Base-by-base conservation (phyloP, 2,797 vertebrate genomes). In the Sarcoramphus papa region DNA sequence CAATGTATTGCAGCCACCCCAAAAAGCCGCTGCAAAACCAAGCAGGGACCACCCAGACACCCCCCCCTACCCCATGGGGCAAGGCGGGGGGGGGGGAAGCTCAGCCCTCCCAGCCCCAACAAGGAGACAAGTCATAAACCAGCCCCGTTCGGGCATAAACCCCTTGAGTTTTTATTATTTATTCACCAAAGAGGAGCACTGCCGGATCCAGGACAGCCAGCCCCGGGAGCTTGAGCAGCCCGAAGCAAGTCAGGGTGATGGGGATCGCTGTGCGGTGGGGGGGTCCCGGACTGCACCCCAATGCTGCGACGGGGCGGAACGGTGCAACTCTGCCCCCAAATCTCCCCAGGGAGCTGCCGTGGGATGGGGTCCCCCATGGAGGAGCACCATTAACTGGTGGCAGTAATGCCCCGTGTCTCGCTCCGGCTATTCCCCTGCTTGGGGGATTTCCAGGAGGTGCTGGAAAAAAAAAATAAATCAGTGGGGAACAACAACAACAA, bases 301-400 rank as follows among this genome's bases (percentile, higher is more conserved):
- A 9, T 3, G 2, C 10, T 57, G n/a, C 1, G 1, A 56, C 0
- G 3, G 43, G 31, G 24, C 3, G 56, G 28, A 65, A 54, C 2
- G 7, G 20, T 24, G 19, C 0, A 3, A 62, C 7, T 73, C 16
- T 48, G 47, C 1, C 12, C 60, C 7, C 10, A 40, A 6, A 59
- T 43, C 17, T 35, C 54, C 50, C 22, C 1, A 1, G 4, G 51
- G 24, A 56, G 5, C 3, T 33, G 50, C 20, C 1, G 0, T 11
- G 35, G 54, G 23, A 27, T 25, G 25, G 4, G 43, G 4, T 19
- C 0, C 4, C 28, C 8, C 16, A 2, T 2, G 3, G 12, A 35
- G 2, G 4, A 12, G 4, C 12, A 59, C 19, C 0, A 1, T 28
- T 79, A 43, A 37, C 0, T 5, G 28, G 27, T 12, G 14, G 40